Conservation (phyloP, 2,113 vertebrate species). For the Arvicanthis niloticus region DNA sequence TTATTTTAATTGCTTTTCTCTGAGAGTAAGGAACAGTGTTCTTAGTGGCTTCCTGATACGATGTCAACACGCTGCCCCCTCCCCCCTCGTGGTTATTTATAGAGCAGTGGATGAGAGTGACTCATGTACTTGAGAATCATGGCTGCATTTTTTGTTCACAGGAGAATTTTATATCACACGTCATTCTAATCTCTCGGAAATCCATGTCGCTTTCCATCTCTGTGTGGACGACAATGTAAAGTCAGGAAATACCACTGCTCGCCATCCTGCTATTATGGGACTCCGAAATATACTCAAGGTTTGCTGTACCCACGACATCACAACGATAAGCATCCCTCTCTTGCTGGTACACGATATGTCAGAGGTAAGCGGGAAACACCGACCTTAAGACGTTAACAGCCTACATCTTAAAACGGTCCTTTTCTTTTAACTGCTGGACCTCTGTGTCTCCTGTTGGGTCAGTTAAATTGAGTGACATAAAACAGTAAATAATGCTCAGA, state of each 20-base stretch:
- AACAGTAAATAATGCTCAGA: constrained; percentile 35
- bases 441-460: background rate
- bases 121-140: background rate
- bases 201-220: constrained; percentile 96
- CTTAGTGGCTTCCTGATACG: background rate
- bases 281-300: constrained; percentile 98
- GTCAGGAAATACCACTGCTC: constrained; percentile 95
- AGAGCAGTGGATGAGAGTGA: background rate
- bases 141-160: constrained; percentile 75
- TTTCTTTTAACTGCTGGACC: background rate
- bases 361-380: constrained; percentile 89
- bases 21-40: background rate
- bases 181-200: constrained; percentile 98
- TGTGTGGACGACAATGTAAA: constrained; percentile 98
- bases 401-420: background rate
- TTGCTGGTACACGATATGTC: constrained; percentile 98
- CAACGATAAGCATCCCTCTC: constrained; percentile 96
- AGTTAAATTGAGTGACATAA: background rate
- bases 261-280: constrained; percentile 98
- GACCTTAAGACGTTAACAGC: background rate
- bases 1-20: background rate
- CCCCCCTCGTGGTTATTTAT: background rate
- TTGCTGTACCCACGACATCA: constrained; percentile 97
- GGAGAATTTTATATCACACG: constrained; percentile 98
- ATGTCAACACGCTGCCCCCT: background rate